Evolutionary conservation across 2,797 vertebrate species (phyloP).

Genomic region (Spinus olivaceus): DNA sequence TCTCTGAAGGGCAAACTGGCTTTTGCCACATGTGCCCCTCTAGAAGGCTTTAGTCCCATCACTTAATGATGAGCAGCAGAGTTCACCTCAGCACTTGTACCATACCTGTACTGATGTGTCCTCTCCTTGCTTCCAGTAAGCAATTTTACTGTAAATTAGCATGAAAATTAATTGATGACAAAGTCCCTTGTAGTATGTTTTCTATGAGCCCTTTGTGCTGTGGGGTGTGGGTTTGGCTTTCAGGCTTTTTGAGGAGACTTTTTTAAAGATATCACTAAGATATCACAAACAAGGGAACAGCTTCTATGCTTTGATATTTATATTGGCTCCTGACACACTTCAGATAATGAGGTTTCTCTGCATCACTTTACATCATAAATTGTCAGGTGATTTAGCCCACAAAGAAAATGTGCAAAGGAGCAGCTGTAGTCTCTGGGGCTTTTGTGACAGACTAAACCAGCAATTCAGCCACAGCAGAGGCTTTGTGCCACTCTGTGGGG

Average conservation of each 20-base stretch:
- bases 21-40: background rate
- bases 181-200: background rate
- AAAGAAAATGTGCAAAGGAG: background rate
- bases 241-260: background rate
- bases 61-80: background rate
- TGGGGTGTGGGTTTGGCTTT: background rate
- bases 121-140: background rate
- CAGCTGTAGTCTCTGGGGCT: background rate
- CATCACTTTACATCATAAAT: background rate
- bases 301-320: background rate
- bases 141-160: background rate
- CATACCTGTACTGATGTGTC: background rate
- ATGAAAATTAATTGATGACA: background rate
- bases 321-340: background rate
- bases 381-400: background rate
- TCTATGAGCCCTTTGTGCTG: background rate
- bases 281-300: background rate
- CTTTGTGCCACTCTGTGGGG: background rate
- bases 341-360: background rate
- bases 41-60: background rate
- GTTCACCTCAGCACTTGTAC: background rate
- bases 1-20: background rate
- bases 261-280: background rate
- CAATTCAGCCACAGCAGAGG: background rate
- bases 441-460: background rate